Base-by-base conservation (phyloP, 2,888 invertebrate genomes). In the Perdita meconis region DNA sequence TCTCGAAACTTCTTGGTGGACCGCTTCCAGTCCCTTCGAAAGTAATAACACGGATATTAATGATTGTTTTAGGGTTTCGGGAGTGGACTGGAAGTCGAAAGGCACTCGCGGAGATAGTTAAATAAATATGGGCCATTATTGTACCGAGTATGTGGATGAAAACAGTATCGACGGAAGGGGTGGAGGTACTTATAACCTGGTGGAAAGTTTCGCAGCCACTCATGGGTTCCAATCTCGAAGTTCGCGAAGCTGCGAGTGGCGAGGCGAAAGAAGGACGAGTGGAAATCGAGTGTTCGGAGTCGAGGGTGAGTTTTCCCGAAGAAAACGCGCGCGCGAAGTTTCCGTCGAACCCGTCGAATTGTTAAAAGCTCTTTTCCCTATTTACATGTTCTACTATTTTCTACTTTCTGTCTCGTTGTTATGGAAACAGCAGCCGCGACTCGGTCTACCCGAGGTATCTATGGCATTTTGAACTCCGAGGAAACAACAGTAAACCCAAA, bases 361-460 rank as follows among this genome's bases (percentile, higher is more conserved):
- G 86, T 83, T 86, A 83, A 82, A 78, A 86, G 86, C 80, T n/a
- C n/a, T 61, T 87, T 83, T 56, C 70, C 70, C 66, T 80, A 82
- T 78, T 82, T 78, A 72, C 66, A 38, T 40, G 2, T 26, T 50
- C 22, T 22, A 22, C 47, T 47, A 47, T 47, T 47, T 10, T 1
- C 19, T 8, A 1, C 12, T 19, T 47, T 10, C 10, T 47, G 10
- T 16, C 12, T 47, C 16, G 1, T 19, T 19, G 22, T 47, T 10
- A 19, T 47, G 19, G 10, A 47, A 19, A 22, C 47, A n/a, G n/a
- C n/a, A n/a, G n/a, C n/a, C n/a, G n/a, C n/a, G n/a, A n/a, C n/a
- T n/a, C n/a, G n/a, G n/a, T n/a, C n/a, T n/a, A n/a, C n/a, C 30
- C 30, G 53, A 53, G 16, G 3, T 47, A 19, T 19, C 0, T 47